Evolutionary conservation across 2,888 invertebrate species (phyloP), one percentile per base, ranked within the genome.

Genomic region (Meiosimyza platycephala): DNA sequence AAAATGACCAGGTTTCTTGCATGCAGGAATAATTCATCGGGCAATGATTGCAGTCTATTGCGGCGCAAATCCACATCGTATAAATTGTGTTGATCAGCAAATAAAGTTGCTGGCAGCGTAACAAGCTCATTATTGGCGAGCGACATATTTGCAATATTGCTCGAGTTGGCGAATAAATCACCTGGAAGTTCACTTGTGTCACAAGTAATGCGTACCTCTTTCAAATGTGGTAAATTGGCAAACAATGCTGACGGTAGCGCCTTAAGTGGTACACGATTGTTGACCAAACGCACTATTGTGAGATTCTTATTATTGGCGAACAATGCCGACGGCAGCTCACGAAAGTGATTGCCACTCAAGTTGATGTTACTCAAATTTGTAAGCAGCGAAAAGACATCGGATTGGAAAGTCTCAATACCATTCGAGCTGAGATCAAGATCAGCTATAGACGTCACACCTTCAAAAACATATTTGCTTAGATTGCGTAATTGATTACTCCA

Each of bases 341-440:
- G 88, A 77, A 93, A 91, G 78, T 90, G 90, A 81, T 94, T 94
- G n/a, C 88, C 89, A 82, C 90, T 91, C 75, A 95, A 87, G 81
- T 92, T 91, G 59, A 95, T 85, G 74, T 88, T 89, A 76, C 88
- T 89, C 59, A 94, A 86, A 81, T 92, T 91, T 48, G 85, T 87
- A 71, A 94, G 85, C 74, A 90, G 88, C 71, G 89, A 85, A 81
- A 94, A 93, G 65, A 92, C 88, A 78, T 90, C 89, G 9, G 88
- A 83, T 0, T 91, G 90, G 66, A 95, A 86, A 72, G 89, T 88
- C 72, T 89, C 89, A 76, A 94, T 88, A 66, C 89, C 88, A 84
- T 94, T 94, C 15, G 89, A 87, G 78, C 92, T 91, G 71, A 95
- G 84, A 86, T 94, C 93, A 74, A 95, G 88, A 76, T 90, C 90